Base-by-base conservation (phyloP, 2,797 vertebrate species). In the Paguma larvata region DNA sequence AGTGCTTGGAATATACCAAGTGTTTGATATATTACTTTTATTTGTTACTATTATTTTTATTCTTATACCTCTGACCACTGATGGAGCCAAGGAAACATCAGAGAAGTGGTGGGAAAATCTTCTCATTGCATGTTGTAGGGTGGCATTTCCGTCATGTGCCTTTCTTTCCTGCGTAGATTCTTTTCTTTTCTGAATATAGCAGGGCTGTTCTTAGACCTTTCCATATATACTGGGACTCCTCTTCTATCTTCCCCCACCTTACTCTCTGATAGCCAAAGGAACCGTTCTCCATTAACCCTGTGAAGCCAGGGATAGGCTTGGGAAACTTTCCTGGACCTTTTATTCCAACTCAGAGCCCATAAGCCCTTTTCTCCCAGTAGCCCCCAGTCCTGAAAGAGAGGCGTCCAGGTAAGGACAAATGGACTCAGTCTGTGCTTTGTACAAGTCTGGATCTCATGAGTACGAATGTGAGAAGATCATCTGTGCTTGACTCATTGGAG, bases 81-180 rank as follows among this genome's bases (percentile, higher is more conserved):
- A 32, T n/a, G 34, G 41, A 41, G 14, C 12, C 21, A 67, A 16
- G 32, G 63, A 86, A 95, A 65, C 68, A 92, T 68, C 51, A 51
- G 75, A 87, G 79, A 86, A 80, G 7, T 97, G 84, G 53, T 87
- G 3, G 27, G 32, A 85, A 23, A 6, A 48, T 83, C 56, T 79
- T 95, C 62, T 91, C 18, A 32, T 75, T 41, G 48, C 53, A 41
- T 67, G 6, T 23, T 75, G 30, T 86, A 32, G 16, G 27, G 27
- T 93, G 59, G 25, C 12, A 56, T 92, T 85, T 89, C 73, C 41
- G 89, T 6, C 6, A 15, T 23, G 19, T 25, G 27, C 51, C 21
- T 92, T 93, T 92, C 34, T 93, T 88, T 80, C 38, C 53, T 48
- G n/a, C 30, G 63, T 70, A 62, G 34, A 87, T 25, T 84, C n/a